Percentiles rank a stretch among this genome's conserved stretches.
phyloP scores from a whole-genome alignment of 1,140 invertebrate genomes.

The Frieseomelitta varia region DNA sequence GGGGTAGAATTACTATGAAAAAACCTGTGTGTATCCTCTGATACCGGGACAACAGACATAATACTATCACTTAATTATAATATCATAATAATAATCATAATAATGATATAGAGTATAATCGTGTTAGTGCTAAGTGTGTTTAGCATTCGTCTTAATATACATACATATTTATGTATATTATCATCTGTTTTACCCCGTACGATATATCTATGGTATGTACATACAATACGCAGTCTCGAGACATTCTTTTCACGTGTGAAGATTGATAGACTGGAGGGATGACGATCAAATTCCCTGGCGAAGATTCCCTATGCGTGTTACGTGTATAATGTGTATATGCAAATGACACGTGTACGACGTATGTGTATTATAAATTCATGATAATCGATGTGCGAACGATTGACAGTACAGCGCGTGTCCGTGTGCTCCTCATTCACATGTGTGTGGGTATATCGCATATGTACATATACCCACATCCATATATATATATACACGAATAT shows the following conservation, averaged over 20 bases:
- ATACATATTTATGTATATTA: conserved; percentile 22
- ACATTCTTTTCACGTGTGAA: background rate
- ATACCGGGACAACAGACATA: conserved; percentile 61
- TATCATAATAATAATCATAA: conserved; percentile 35
- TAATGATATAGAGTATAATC: conserved; percentile 28
- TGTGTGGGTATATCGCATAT: conserved; percentile 11
- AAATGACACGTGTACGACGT: background rate
- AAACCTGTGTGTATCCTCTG: conserved; percentile 23
- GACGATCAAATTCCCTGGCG: conserved; percentile 33
- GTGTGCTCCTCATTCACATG: conserved; percentile 9
- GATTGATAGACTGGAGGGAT: conserved; percentile 23
- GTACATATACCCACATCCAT: background rate
- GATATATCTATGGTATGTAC: conserved; percentile 37
- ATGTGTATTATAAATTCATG: conserved; percentile 22
- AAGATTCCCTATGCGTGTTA: background rate
- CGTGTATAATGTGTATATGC: background rate
- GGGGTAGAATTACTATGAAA: conserved; percentile 6
- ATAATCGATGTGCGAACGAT: conserved; percentile 30
- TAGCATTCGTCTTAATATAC: conserved; percentile 18
- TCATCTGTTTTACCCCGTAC: background rate
- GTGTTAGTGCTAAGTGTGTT: conserved; percentile 58
- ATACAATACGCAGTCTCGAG: conserved; percentile 33
- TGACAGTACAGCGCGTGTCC: conserved; percentile 38
- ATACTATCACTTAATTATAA: conserved; percentile 69
- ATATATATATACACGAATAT: conserved; percentile 46